Evolutionary conservation across 2,113 vertebrate species (phyloP).

Genomic region (Bungarus multicinctus): DNA sequence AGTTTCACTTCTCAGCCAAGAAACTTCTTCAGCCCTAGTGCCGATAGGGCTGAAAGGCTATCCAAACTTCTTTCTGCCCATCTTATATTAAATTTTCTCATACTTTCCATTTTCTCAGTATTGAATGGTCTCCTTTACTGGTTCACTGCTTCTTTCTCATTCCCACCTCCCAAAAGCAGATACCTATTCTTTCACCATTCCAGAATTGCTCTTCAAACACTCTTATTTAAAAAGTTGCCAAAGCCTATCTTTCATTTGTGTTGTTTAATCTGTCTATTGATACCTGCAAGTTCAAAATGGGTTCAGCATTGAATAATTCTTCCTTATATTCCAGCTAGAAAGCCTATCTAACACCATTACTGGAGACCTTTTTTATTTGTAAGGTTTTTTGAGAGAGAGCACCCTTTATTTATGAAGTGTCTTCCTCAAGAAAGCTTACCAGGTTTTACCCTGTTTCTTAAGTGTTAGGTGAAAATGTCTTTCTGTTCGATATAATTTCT

Average conservation of each 20-base stretch:
- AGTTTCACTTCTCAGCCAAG: no score
- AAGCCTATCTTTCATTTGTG: not conserved
- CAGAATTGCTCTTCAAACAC: not conserved
- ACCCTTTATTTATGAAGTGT: not conserved
- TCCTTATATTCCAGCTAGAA: not conserved
- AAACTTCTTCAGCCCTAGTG: no score
- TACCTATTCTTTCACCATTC: not conserved
- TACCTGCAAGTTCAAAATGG: not conserved
- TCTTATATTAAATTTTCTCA: not conserved
- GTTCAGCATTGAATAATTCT: not conserved
- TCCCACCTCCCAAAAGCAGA: not conserved
- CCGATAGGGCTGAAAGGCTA: no score
- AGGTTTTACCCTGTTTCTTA: not conserved
- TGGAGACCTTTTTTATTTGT: not conserved
- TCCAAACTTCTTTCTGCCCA: not conserved
- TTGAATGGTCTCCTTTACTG: not conserved
- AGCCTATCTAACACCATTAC: not conserved
- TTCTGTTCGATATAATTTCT: not conserved
- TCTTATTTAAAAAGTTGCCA: not conserved
- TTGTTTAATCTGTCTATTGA: not conserved
- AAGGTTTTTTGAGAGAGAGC: not conserved
- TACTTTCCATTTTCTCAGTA: not conserved
- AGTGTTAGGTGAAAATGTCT: not conserved
- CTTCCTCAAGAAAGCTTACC: no score
- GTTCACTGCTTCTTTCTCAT: not conserved